Percentiles rank a stretch among this genome's conserved stretches.
These are phyloP conservation scores for Chesias legatella DNA, from an alignment of 2,888 invertebrate species.

Conservation along the genomic window DNA sequence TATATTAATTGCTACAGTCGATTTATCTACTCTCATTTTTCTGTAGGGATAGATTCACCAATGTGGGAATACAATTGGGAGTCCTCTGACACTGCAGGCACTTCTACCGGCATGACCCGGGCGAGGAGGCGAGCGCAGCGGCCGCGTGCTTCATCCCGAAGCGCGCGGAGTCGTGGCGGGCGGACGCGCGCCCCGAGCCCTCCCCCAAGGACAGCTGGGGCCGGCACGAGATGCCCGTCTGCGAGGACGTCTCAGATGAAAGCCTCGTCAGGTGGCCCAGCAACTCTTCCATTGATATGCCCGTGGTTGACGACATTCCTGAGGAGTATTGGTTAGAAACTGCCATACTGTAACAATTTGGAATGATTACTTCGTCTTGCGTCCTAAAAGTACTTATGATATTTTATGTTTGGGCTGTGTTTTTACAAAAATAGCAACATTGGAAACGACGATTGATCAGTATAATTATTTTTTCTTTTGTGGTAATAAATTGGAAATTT, in stretches of 20 bases:
- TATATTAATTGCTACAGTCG: no score
- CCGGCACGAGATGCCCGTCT: slow-evolving; percentile 44
- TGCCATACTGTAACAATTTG: neutral
- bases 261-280: slow-evolving; percentile 41
- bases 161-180: slow-evolving; percentile 60
- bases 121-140: slow-evolving; percentile 61
- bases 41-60: no score
- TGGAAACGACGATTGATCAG: no score
- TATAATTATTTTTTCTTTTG: no score
- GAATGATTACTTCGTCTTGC: no score
- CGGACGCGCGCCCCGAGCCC: slow-evolving; percentile 56
- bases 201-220: slow-evolving; percentile 66
- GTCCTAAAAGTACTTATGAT: no score
- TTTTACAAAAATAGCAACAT: no score
- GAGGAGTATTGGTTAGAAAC: slow-evolving; percentile 52
- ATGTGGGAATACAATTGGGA: no score
- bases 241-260: slow-evolving; percentile 46
- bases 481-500: no score
- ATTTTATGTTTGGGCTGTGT: no score
- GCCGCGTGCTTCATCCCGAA: slow-evolving; percentile 65
- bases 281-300: slow-evolving; percentile 47
- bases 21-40: no score
- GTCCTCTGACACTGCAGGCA: slow-evolving; percentile 46
- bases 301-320: slow-evolving; percentile 55
- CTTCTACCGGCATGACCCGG: slow-evolving; percentile 71